Percentiles rank a stretch among this genome's conserved stretches.
phyloP scores from a whole-genome alignment of 2,888 invertebrate genomes.

The Neoitamus cyanurus region DNA sequence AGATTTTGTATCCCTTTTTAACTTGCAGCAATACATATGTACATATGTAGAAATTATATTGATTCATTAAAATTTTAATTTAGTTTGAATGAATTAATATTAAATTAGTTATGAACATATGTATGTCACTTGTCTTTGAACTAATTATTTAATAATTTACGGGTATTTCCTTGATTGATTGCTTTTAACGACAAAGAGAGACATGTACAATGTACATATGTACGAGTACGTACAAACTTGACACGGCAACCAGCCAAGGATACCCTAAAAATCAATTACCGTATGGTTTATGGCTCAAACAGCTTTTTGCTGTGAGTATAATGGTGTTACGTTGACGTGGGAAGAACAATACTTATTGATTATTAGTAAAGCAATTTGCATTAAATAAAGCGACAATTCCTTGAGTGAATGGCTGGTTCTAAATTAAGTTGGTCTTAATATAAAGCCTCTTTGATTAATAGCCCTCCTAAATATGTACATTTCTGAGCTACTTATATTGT shows the following conservation, averaged over 20 bases:
- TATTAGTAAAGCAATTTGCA: neutral
- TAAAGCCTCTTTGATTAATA: neutral
- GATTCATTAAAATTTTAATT: no score
- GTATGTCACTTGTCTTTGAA: neutral
- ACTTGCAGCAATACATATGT: no score
- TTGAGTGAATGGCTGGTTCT: neutral
- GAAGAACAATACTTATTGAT: neutral
- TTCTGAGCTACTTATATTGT: neutral
- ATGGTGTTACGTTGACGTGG: neutral
- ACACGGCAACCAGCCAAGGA: neutral
- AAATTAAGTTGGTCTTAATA: neutral
- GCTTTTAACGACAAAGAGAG: neutral
- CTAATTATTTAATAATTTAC: neutral
- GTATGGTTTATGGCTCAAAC: neutral
- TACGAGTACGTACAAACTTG: neutral
- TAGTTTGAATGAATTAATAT: neutral
- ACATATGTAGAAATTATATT: neutral
- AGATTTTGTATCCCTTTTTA: no score
- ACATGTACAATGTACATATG: no score
- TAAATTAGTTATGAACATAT: no score
- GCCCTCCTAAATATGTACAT: neutral
- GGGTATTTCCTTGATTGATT: neutral
- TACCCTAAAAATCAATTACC: neutral
- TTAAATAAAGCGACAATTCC: neutral
- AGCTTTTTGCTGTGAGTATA: neutral